Base-by-base conservation (phyloP, 2,113 vertebrate genomes). In the Psophia crepitans region DNA sequence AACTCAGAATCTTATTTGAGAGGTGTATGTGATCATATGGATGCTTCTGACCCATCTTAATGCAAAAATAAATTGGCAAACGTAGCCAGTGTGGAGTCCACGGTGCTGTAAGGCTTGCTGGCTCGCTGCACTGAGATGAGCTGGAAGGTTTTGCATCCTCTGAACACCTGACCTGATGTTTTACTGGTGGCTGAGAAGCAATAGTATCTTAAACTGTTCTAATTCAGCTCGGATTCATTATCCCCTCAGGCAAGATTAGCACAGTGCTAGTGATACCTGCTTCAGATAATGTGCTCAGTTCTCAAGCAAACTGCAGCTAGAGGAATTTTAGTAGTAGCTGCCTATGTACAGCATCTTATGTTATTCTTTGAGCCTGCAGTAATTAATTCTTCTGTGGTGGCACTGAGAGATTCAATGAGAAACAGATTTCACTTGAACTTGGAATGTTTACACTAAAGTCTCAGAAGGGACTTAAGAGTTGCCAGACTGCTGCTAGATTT, bases 71-170 rank as follows among this genome's bases (percentile, higher is more conserved):
- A 49, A 12, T 32, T 16, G 48, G 28, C 30, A 39, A 4, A 22
- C 0, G 2, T 8, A 28, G 32, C 20, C 21, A 27, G 51, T 26
- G 3, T 27, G 51, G 39, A 20, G 26, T 23, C 1, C 3, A 0
- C 14, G 39, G 27, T 33, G 3, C 28, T 13, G 32, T 3, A 7
- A 15, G 32, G 23, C 46, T 49, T 28, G 19, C 49, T n/a, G 57
- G n/a, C 63, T 82, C 9, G 3, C 10, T 5, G 20, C 9, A 1
- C 2, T 33, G 30, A 9, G 33, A 21, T 33, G 43, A 58, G 14
- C 21, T 6, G 4, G 71, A 33, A 58, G 57, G n/a, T 37, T 43
- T 61, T 43, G 64, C 14, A 6, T 33, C 8, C 24, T 58, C n/a
- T 22, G 37, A 32, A 51, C 24, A 7, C 61, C 33, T 49, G 33